These are phyloP conservation scores for Solenopsis invicta DNA, from an alignment of 1,140 invertebrate species.

Conservation along the genomic window DNA sequence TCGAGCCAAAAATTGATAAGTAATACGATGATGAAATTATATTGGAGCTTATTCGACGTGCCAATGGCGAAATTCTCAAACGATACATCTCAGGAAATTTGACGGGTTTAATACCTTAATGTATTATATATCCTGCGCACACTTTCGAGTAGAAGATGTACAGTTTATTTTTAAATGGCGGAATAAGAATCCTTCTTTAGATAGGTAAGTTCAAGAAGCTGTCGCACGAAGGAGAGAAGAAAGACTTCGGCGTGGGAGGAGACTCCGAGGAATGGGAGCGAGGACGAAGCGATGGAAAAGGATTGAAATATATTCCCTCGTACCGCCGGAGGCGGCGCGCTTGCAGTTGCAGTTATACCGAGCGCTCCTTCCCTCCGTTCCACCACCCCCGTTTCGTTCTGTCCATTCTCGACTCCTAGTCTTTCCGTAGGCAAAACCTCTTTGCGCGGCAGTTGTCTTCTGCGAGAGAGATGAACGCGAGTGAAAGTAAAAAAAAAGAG, in stretches of 20 bases:
- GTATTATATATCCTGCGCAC: not conserved
- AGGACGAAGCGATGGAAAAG: constrained; percentile 53
- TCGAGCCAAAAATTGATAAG: not conserved
- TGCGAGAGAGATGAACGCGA: not conserved
- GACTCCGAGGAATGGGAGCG: not conserved
- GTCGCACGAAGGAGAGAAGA: constrained; percentile 11
- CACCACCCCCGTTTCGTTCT: not conserved
- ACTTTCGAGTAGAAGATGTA: not conserved
- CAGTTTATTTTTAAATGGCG: constrained; percentile 24
- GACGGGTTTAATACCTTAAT: not conserved
- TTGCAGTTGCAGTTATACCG: constrained; percentile 51
- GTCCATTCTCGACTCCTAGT: constrained; percentile 36
- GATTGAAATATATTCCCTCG: constrained; percentile 57
- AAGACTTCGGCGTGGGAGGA: constrained; percentile 10
- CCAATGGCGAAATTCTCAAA: not conserved
- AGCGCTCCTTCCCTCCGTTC: not conserved
- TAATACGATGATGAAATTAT: constrained; percentile 13
- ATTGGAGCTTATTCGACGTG: not conserved
- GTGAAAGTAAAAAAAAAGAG: constrained; percentile 3
- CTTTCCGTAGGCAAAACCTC: constrained; percentile 29
- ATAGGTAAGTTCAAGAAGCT: constrained; percentile 13
- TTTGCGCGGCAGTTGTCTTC: constrained; percentile 42
- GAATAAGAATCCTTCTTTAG: not conserved
- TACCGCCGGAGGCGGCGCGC: constrained; percentile 14
- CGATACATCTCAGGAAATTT: not conserved